These are phyloP conservation scores for Zosterops japonicus DNA, from an alignment of 2,113 vertebrate genomes.

Conservation along the genomic window DNA sequence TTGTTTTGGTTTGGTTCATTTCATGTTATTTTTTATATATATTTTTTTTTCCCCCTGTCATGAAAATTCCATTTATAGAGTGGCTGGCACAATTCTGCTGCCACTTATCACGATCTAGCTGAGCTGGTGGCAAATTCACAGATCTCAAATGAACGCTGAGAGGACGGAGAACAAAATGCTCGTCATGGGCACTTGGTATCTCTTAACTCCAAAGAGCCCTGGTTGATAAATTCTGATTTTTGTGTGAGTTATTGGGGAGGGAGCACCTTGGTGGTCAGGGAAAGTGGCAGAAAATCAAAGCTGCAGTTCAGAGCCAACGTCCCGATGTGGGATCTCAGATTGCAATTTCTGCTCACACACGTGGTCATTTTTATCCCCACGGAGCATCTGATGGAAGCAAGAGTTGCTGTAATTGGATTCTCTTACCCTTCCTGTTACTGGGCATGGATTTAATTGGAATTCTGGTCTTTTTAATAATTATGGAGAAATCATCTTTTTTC, in stretches of 20 bases:
- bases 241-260: not conserved
- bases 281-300: conserved; percentile 13
- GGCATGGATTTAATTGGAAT: conserved; percentile 23
- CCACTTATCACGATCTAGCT: not conserved
- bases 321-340: not conserved
- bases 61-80: conserved; percentile 13
- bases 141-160: not conserved
- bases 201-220: not conserved
- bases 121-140: not conserved
- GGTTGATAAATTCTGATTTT: not conserved
- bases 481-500: not conserved
- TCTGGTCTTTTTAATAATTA: conserved; percentile 31
- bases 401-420: conserved; percentile 18
- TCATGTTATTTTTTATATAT: not conserved
- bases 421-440: conserved; percentile 22
- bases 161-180: not conserved
- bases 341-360: not conserved
- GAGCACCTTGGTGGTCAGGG: not conserved
- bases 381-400: conserved; percentile 3
- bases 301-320: not conserved
- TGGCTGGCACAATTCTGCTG: not conserved
- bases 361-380: not conserved
- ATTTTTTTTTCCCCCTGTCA: not conserved
- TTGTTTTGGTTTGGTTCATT: not conserved
- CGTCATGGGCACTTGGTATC: not conserved